Percentiles rank a stretch among this genome's conserved stretches.
Conservation (phyloP, 2,113 vertebrate species). For the Chrysochloris asiatica region DNA sequence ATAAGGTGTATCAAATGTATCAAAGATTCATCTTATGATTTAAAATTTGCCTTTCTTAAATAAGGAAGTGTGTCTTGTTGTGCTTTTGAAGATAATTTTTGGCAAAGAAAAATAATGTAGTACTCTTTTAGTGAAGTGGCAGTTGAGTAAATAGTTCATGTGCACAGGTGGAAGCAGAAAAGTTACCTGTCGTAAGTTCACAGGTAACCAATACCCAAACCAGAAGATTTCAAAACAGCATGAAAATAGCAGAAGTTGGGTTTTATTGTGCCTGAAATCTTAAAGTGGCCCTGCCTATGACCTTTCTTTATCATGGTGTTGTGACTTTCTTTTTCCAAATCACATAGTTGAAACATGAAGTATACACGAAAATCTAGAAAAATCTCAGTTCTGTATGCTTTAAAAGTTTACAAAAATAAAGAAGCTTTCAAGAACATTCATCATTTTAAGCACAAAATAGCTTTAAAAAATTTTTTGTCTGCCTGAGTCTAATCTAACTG, state of each 20-base stretch:
- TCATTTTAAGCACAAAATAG: slow-evolving; percentile 15
- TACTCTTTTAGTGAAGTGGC: not conserved
- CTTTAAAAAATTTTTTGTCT: not conserved
- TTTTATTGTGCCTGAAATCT: slow-evolving; percentile 12
- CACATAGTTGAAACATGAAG: not conserved
- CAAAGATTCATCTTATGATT: not conserved
- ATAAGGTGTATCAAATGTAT: too few relatives aligned
- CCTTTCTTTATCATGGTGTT: not conserved
- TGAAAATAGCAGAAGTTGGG: not conserved
- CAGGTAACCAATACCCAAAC: not conserved
- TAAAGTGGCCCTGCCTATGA: not conserved
- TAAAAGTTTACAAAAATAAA: not conserved
- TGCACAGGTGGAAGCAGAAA: not conserved
- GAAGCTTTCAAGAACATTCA: not conserved
- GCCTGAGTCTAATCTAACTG: not conserved
- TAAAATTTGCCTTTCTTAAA: not conserved
- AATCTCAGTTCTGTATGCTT: not conserved
- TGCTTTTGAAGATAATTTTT: not conserved
- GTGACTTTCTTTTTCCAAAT: not conserved
- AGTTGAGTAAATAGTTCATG: slow-evolving; percentile 17
- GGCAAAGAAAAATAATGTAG: not conserved
- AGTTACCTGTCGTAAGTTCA: not conserved
- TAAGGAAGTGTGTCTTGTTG: not conserved
- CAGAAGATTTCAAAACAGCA: slow-evolving; percentile 34
- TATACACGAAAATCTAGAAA: slow-evolving; percentile 5